phyloP scores from a whole-genome alignment of 2,797 vertebrate species.

The Acanthornis magna region DNA sequence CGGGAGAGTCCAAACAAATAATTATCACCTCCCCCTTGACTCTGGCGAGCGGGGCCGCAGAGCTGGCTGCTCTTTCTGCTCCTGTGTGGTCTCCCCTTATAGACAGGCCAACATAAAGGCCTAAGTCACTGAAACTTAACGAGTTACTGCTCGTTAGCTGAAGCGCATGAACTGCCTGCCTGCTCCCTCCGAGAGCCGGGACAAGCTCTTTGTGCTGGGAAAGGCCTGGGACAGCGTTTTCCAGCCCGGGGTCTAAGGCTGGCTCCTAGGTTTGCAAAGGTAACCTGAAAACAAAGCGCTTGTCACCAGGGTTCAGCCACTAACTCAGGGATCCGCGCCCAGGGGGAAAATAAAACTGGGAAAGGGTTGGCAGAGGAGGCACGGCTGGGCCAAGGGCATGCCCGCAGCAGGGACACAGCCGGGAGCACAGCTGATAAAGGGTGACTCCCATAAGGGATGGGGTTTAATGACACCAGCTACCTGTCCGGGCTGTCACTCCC shows the following conservation, averaged over 20 bases:
- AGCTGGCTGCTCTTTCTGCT: conserved; percentile 31
- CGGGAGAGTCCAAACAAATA: conserved; percentile 52
- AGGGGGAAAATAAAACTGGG: accelerated
- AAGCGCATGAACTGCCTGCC: background rate
- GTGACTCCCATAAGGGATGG: background rate
- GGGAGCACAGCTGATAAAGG: background rate
- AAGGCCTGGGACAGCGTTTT: background rate
- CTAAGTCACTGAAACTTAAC: conserved; percentile 59
- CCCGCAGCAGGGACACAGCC: background rate
- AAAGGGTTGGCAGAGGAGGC: background rate
- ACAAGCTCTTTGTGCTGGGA: background rate
- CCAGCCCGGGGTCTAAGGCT: background rate
- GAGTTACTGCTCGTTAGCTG: conserved; percentile 63
- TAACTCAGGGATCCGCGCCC: background rate
- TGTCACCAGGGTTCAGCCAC: background rate
- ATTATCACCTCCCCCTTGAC: conserved; percentile 51
- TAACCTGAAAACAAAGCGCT: background rate
- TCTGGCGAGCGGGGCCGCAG: background rate
- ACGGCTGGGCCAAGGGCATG: background rate
- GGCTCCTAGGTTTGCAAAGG: background rate
- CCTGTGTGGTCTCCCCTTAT: conserved; percentile 60
- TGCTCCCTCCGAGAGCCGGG: background rate
- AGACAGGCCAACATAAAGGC: conserved; percentile 43
- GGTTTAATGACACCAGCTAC: background rate
- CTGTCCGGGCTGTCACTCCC: background rate